A percentile compares a stretch with the other conserved stretches of the same genome.
Conservation (phyloP, 2,113 vertebrate species). For the Oceanodroma tethys region DNA sequence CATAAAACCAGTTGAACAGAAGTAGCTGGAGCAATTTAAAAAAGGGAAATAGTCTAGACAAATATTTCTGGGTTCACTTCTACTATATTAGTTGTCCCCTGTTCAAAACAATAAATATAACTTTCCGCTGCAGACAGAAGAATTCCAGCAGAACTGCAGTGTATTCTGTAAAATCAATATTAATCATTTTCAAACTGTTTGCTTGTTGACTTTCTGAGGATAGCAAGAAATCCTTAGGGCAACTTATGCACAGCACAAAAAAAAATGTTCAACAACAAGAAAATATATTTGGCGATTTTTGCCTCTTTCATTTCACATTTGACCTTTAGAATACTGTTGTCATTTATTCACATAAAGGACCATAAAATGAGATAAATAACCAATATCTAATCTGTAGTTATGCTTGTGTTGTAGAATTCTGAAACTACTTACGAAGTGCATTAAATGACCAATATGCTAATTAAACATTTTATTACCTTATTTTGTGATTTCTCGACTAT, state of each 20-base stretch:
- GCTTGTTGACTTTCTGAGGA: slow-evolving; percentile 42
- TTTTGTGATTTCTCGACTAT: not conserved
- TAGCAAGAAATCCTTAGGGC: slow-evolving; percentile 20
- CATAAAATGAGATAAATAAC: not conserved
- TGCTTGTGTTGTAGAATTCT: not conserved
- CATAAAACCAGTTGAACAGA: not conserved
- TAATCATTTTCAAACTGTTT: slow-evolving; percentile 30
- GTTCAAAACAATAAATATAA: not conserved
- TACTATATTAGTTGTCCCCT: not conserved
- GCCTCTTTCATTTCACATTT: not conserved
- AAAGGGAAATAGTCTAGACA: not conserved
- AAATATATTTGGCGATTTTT: not conserved
- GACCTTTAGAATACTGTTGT: slow-evolving; percentile 21
- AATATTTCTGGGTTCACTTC: not conserved
- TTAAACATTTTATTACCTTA: not conserved
- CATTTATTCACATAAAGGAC: not conserved
- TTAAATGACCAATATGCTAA: not conserved
- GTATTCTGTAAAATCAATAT: slow-evolving; percentile 26
- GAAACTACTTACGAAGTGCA: not conserved
- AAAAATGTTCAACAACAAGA: not conserved
- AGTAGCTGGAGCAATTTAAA: not conserved
- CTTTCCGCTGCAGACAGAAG: not conserved
- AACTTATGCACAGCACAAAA: not conserved
- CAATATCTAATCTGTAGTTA: not conserved
- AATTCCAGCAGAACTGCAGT: not conserved